Base-by-base conservation (phyloP, 2,113 vertebrate species). In the Spea bombifrons region DNA sequence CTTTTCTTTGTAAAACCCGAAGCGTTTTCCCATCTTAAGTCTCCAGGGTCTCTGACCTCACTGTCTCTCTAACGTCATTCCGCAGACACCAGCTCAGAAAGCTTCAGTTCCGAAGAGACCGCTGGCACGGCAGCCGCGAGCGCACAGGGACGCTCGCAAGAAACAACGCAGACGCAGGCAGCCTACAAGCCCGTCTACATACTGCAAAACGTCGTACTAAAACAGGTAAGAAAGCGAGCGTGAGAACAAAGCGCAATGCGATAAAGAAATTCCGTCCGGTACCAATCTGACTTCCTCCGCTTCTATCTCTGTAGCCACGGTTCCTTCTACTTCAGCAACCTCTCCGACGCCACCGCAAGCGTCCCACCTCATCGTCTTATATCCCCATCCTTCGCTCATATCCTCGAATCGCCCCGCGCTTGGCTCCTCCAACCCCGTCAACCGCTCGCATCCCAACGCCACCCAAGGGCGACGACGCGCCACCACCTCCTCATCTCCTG, bases 311-410 rank as follows among this genome's bases (percentile, higher is more conserved):
- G 9, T 30, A 79, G 76, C 68, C 76, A 53, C 49, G 6, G 8
- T 3, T 78, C 4, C 4, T 71, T 7, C 5, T 77, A 3, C 13
- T 79, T 7, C 76, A 79, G n/a, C 3, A 70, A 15, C 61, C 48
- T 8, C 13, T 47, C 1, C 12, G 59, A 16, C 43, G 44, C 48
- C 76, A 72, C 50, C 47, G 76, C 4, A 78, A 57, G 15, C 30
- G 63, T 9, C 8, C 49, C 9, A 13, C 43, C 8, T n/a, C 68
- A 10, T 53, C 76, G 5, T 66, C 76, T 43, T 73, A 79, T 66
- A 69, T 79, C 3, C 76, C 76, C 5, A 73, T 79, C n/a, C 49
- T 79, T 8, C 76, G 70, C 15, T 73, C 76, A 5, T 79, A 79
- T n/a, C 70, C 76, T 16, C 49, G 45, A 49, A 79, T 79, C 5